Base-by-base conservation (phyloP, 2,888 invertebrate genomes). In the Falcaria lacertinaria region DNA sequence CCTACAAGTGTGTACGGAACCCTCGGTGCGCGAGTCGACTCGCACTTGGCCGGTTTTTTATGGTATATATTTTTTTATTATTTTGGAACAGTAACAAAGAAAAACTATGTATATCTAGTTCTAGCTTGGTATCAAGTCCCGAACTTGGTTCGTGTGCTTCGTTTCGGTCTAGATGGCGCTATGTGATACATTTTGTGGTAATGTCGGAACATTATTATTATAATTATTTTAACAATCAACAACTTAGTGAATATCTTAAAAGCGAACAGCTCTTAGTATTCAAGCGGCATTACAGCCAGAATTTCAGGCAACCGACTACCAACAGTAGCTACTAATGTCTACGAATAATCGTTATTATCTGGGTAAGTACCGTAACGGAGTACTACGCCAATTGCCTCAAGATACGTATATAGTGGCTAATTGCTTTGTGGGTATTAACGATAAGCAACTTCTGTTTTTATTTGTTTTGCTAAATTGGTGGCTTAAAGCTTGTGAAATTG, bases 311-410 rank as follows among this genome's bases (percentile, higher is more conserved):
- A 67, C 64, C 66, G 63, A 62, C 65, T 65, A 69, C 73, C 73
- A 71, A 68, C 71, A 69, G 70, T 70, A 69, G 74, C 74, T 34
- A 36, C 36, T 80, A 81, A 82, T 77, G 77, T 68, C 57, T 54
- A 62, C 76, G 74, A 79, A 83, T 86, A 83, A 83, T 74, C 80
- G 76, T 86, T 84, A 84, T 75, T 76, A 62, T 77, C 60, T 48
- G 73, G 74, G 74, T 78, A 80, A 83, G 72, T 74, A 64, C 74
- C 68, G 60, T 69, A 64, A 72, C 69, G 53, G 66, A 77, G 74
- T 63, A 74, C 71, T 65, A 70, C 58, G 64, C 73, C 76, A 77
- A 82, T 80, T 81, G 76, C 69, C 69, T 70, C 48, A 64, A 72
- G 74, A 73, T 80, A 74, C 70, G 65, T 56, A 28, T 28, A 28